Evolutionary conservation across 2,888 invertebrate species (phyloP), one percentile per base, ranked within the genome.

Genomic region (Mimachlamys varia): DNA sequence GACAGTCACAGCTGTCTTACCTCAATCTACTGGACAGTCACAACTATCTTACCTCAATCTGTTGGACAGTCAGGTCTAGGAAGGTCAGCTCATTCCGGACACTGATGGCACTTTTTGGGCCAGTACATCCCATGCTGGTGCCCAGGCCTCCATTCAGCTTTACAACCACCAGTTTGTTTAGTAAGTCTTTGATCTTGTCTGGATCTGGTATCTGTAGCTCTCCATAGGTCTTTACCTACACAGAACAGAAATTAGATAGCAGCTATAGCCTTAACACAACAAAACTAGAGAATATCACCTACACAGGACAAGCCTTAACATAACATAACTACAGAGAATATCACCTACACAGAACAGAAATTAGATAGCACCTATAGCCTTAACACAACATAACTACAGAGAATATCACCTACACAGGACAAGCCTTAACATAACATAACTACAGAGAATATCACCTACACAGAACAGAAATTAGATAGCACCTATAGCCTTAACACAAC

Each of bases 81-180:
- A 97, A 97, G 88, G 97, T 97, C 87, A 96, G 95, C 62, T 97
- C 96, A 93, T 96, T 96, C 88, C 97, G 93, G 44, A 97, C 97
- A 90, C 95, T 95, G 91, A 97, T 97, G 91, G 96, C 95, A 91
- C 96, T 96, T 94, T 97, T 97, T 27, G 97, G 96, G 27, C 97
- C 97, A 38, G 95, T 96, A 94, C 97, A 97, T 4, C 97, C 97
- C 97, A 97, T 97, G 90, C 96, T 95, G 22, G 97, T 97, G 22
- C 97, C 97, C 62, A 97, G 95, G 89, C 97, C 97, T 90, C 97
- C 97, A 94, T 97, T 97, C 87, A 97, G 94, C 92, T 97, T 97
- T 58, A 97, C 94, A 17, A 97, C 97, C 88, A 97, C 96, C 91
- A 97, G 94, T 93, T 96, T 94, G 92, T 96, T 94, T n/a, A 97